Evolutionary conservation across 92 coral and sea anemone genomes (phyloP).

Genomic region (Blastomussa wellsi): DNA sequence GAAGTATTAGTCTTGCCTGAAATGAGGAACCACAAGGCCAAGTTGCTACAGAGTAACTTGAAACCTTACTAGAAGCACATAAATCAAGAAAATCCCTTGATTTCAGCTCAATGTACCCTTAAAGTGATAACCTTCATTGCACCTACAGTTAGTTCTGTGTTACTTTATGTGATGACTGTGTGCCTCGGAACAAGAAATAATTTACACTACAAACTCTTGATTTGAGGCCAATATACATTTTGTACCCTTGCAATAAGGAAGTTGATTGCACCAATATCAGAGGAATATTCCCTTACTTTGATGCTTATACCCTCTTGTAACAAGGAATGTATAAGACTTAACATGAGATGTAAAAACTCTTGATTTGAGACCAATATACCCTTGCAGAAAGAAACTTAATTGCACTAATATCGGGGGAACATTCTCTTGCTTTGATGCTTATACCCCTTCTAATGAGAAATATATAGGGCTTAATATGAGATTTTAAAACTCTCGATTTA

Average conservation of each 20-base stretch:
- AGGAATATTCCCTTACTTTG: conserved; percentile 12
- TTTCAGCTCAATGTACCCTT: not conserved
- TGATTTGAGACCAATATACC: not conserved
- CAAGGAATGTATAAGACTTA: not conserved
- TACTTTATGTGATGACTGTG: not conserved
- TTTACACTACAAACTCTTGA: conserved; percentile 8
- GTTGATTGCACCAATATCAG: conserved; percentile 14
- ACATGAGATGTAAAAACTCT: not conserved
- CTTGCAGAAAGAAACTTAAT: too few species aligned
- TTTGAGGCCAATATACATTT: conserved; percentile 18
- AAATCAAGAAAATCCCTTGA: conserved; percentile 11
- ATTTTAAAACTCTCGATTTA: conserved; percentile 12
- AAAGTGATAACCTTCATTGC: conserved; percentile 17
- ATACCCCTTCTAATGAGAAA: conserved; percentile 26
- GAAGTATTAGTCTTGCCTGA: conserved; percentile 29
- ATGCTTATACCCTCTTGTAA: too few species aligned
- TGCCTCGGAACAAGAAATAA: not conserved
- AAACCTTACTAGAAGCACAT: conserved; percentile 17
- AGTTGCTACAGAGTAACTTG: conserved; percentile 18
- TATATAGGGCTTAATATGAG: conserved; percentile 20
- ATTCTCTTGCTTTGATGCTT: too few species aligned
- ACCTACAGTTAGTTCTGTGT: conserved; percentile 1
- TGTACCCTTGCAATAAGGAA: conserved; percentile 20
- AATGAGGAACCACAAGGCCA: conserved; percentile 24
- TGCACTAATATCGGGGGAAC: too few species aligned